Evolutionary conservation across 2,888 invertebrate genomes (phyloP), one percentile per base, ranked within the genome.

Genomic region (Petrolisthes cinctipes): DNA sequence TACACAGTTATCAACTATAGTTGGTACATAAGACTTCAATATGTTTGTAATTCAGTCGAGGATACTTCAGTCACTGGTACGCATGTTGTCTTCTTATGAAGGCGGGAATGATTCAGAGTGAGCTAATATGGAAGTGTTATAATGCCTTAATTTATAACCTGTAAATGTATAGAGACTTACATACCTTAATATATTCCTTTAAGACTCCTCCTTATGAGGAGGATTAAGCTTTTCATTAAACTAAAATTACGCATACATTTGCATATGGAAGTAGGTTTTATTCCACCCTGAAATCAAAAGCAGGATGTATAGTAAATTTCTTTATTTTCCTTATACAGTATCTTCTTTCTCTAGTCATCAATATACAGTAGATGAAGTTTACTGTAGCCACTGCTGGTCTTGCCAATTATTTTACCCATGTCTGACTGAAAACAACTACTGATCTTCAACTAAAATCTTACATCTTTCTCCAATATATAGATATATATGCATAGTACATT

Each of bases 121-220:
- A 51, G 83, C 68, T 57, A 56, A 79, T 71, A 71, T 79, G 80
- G 71, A 81, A 83, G 83, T 87, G 80, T 82, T 83, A 54, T 71
- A 85, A 87, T 87, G 87, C 87, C 87, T 87, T 83, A 79, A 87
- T 87, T 83, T 83, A 71, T 87, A 87, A 87, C 68, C 80, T 87
- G 83, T 83, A 87, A 73, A 80, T 81, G 81, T 82, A 86, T 71
- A 80, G 79, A 87, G 83, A 78, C 79, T 57, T 54, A 83, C 57
- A 83, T 83, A 56, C 79, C 76, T 66, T 76, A 86, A 86, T 83
- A 71, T 87, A 71, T 71, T 71, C 7, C 71, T 71, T 71, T 20
- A 71, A 14, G 20, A 61, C 66, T 61, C 3, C 17, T 14, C 71
- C 20, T 7, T 71, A 20, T 71, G 73, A 61, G 80, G 73, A 79